Percentiles rank a stretch among this genome's conserved stretches.
phyloP scores from a whole-genome alignment of 2,113 vertebrate species.

The Octodon degus region DNA sequence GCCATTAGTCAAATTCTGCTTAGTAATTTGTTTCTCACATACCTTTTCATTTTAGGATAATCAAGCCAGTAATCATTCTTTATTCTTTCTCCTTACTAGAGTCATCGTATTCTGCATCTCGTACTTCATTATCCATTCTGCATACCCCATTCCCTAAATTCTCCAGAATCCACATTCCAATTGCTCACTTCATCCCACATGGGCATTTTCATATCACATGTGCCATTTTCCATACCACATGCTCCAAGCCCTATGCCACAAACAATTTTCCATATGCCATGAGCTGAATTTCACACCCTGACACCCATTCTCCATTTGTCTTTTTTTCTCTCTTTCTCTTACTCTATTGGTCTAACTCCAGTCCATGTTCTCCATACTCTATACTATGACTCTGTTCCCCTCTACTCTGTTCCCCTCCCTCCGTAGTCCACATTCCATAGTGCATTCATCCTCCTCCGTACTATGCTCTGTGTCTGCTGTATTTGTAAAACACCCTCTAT shows the following conservation, averaged over 20 bases:
- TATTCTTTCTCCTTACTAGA: not conserved
- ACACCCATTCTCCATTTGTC: not conserved
- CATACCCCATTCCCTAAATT: not conserved
- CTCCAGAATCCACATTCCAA: too few species aligned
- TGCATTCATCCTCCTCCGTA: not conserved
- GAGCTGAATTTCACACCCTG: too few species aligned
- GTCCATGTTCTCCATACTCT: too few species aligned
- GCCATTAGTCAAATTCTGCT: too few species aligned
- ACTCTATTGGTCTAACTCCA: not conserved
- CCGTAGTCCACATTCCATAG: too few species aligned
- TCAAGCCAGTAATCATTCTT: too few species aligned
- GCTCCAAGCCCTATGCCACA: not conserved
- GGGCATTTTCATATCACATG: not conserved
- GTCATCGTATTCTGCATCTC: not conserved
- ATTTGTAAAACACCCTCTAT: not conserved
- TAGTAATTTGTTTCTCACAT: too few species aligned
- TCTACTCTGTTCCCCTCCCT: too few species aligned
- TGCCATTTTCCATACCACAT: too few species aligned
- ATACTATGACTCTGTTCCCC: not conserved
- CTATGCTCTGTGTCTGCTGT: not conserved
- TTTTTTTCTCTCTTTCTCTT: not conserved
- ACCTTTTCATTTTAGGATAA: too few species aligned
- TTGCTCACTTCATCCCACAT: not conserved
- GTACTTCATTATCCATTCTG: not conserved
- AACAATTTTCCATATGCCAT: too few species aligned